Evolutionary conservation across 2,797 vertebrate species (phyloP).

Genomic region (Darevskia mixta): DNA sequence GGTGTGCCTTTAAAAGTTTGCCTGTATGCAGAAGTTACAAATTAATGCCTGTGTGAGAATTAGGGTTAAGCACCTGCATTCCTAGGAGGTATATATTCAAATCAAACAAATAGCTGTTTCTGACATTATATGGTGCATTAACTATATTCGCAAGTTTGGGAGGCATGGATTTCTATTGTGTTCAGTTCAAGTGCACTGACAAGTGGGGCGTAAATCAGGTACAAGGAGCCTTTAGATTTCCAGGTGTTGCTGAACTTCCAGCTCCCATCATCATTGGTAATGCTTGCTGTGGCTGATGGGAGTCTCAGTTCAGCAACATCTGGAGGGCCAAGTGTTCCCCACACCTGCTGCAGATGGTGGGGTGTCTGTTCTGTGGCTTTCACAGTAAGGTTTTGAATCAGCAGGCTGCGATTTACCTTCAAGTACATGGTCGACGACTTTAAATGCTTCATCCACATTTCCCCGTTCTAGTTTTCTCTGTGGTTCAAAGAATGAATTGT

Average conservation of each 20-base stretch:
- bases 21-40: background rate
- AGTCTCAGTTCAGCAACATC: no score
- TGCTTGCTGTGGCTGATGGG: no score
- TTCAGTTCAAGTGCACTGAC: no score
- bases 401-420: constrained; percentile 75
- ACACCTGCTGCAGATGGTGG: no score
- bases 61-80: background rate
- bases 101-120: background rate
- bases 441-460: constrained; percentile 77
- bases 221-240: no score
- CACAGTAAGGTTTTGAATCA: background rate
- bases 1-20: no score
- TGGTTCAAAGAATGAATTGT: constrained; percentile 77
- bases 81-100: background rate
- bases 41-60: no score
- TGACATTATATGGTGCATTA: background rate
- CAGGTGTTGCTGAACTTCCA: no score
- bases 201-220: no score
- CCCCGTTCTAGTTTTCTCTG: constrained; percentile 78
- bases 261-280: no score
- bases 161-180: background rate
- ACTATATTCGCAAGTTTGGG: background rate
- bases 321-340: no score
- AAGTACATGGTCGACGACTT: constrained; percentile 72
- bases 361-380: background rate